Percentiles rank a stretch among this genome's conserved stretches.
Conservation (phyloP, 2,797 vertebrate genomes). For the Cossypha caffra region DNA sequence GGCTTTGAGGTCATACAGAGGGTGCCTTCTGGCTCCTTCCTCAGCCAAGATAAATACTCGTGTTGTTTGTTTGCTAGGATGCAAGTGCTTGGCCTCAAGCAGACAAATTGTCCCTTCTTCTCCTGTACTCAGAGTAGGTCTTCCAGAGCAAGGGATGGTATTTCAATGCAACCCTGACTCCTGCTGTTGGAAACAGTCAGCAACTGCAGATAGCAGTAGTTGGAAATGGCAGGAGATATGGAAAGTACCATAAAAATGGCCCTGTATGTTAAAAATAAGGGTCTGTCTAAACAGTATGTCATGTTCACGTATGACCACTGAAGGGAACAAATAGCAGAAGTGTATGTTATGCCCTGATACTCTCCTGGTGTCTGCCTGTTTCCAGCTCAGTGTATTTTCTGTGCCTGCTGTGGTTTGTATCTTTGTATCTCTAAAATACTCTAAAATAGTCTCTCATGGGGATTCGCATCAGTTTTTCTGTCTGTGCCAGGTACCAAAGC, state of each 20-base stretch:
- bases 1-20: background rate
- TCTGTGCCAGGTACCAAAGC: background rate
- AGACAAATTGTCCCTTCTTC: background rate
- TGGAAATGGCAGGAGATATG: background rate
- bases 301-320: background rate
- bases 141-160: background rate
- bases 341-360: background rate
- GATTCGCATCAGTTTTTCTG: background rate
- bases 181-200: background rate
- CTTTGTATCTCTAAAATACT: background rate
- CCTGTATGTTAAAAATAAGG: background rate
- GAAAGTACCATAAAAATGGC: background rate
- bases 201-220: background rate
- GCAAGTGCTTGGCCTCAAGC: background rate
- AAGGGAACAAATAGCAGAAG: background rate
- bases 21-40: background rate
- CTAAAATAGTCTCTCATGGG: background rate
- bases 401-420: background rate
- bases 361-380: background rate
- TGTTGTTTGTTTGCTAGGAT: background rate
- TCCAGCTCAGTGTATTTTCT: background rate
- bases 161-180: background rate
- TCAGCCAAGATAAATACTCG: background rate
- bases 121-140: background rate
- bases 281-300: background rate